Base-by-base conservation (phyloP, 2,888 invertebrate genomes). In the Dioctria linearis region DNA sequence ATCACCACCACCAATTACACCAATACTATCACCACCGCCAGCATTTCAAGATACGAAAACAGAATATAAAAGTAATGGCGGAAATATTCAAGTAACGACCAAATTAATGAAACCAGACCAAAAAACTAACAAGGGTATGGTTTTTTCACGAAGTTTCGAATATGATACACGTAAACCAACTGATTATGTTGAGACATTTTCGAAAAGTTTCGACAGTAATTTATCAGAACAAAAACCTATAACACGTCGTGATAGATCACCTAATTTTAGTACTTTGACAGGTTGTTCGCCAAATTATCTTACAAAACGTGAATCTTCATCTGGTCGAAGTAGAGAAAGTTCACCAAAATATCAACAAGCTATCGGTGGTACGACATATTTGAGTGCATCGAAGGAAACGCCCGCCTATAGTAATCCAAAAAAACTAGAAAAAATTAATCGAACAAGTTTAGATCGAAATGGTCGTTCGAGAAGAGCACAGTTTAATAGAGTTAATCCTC, bases 11-110 rank as follows among this genome's bases (percentile, higher is more conserved):
- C 92, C 92, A n/a, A 88, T 92, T 11, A 93, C 93, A 0, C 93
- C 93, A 5, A 93, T 93, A 81, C 91, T 93, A 67, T 93, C 93
- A 13, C 93, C 93, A 8, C 93, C 93, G 0, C 93, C 93, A 8
- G 93, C 93, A 8, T 93, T 93, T 86, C 93, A 93, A 86, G 93
- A 93, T 83, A 88, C 89, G 83, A 88, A 87, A 80, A 85, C 85
- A 3, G 85, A 85, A 61, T 82, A 84, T 3, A 85, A 86, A 37
- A 78, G 40, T 11, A 85, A 86, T 40, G 84, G 84, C 13, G 67
- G 87, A 86, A 40, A 84, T 86, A 0, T 85, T 83, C 9, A 85
- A 85, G 49, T 25, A 6, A 13, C 39, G 11, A 67, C 49, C 9
- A 69, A 69, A 9, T 49, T 40, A 4, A 82, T 81, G 88, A 85